A percentile compares a stretch with the other conserved stretches of the same genome.
These are phyloP conservation scores for Thaumetopoea pityocampa DNA, from an alignment of 1,140 invertebrate species.

Conservation along the genomic window DNA sequence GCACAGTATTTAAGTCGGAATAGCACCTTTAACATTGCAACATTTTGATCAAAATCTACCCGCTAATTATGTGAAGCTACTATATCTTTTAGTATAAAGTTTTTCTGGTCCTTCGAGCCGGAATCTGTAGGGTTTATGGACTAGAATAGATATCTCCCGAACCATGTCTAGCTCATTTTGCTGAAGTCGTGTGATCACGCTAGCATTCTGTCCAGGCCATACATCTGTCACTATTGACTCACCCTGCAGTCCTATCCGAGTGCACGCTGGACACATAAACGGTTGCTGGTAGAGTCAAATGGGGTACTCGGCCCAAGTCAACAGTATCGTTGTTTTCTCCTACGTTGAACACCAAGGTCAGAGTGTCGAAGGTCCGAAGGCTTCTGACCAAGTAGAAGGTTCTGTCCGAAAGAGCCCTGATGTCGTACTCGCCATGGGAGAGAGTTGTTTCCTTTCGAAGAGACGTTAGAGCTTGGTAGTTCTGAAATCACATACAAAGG, in stretches of 20 bases:
- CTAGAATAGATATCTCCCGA: too few species aligned
- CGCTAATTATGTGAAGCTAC: too few species aligned
- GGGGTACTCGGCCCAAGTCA: constrained; percentile 22
- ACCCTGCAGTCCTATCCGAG: constrained; percentile 39
- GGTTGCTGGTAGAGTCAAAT: constrained; percentile 29
- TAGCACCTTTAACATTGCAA: too few species aligned
- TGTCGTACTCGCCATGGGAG: constrained; percentile 45
- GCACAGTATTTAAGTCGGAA: too few species aligned
- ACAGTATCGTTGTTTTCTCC: constrained; percentile 21
- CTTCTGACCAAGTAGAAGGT: constrained; percentile 30
- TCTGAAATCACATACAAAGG: too few species aligned
- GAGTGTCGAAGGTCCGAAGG: constrained; percentile 31
- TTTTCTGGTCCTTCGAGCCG: too few species aligned
- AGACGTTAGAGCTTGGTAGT: constrained; percentile 40
- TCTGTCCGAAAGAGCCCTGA: constrained; percentile 36
- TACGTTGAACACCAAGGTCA: constrained; percentile 36
- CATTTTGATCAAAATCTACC: too few species aligned
- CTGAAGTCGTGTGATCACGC: too few species aligned
- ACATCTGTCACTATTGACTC: constrained; percentile 13
- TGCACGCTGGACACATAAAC: constrained; percentile 45
- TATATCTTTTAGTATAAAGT: too few species aligned
- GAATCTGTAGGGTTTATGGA: too few species aligned
- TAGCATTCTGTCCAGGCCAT: too few species aligned
- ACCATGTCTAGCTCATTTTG: too few species aligned
- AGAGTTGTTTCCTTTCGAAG: constrained; percentile 37